Percentiles rank a stretch among this genome's conserved stretches.
Evolutionary conservation across 2,113 vertebrate species (phyloP).

Genomic region (Microcebus murinus): DNA sequence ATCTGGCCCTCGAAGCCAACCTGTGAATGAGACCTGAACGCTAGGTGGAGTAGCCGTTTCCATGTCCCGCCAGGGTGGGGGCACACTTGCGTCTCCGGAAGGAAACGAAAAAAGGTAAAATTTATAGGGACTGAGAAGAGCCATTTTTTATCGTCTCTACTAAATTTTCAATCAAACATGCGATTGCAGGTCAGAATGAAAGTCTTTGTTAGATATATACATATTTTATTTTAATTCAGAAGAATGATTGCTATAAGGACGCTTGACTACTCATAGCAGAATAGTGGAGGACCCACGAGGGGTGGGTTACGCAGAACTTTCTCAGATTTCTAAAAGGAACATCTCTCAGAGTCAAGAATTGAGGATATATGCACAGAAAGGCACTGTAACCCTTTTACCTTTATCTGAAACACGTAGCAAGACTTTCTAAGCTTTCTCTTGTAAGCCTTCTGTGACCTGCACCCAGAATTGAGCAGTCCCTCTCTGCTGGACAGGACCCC

Average conservation of each 20-base stretch:
- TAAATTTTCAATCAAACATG: background rate
- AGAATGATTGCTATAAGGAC: too few relatives aligned
- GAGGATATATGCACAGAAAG: background rate
- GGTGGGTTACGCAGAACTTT: rapidly evolving
- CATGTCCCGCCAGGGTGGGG: rapidly evolving
- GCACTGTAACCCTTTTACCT: background rate
- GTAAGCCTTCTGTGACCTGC: too few relatives aligned
- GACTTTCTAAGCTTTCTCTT: rapidly evolving
- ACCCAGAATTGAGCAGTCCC: too few relatives aligned
- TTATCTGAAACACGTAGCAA: background rate
- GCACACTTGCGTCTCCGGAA: background rate
- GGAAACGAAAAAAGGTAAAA: rapidly evolving
- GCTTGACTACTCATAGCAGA: rapidly evolving
- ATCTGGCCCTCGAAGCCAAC: too few relatives aligned
- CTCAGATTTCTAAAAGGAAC: background rate
- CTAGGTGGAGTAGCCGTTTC: rapidly evolving
- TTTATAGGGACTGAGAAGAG: rapidly evolving
- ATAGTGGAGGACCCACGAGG: background rate
- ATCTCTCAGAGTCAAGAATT: background rate
- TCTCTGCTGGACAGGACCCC: background rate
- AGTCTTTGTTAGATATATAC: background rate
- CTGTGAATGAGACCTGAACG: background rate
- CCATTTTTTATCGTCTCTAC: background rate
- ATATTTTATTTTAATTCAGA: background rate
- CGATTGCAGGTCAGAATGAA: background rate